Base-by-base conservation (phyloP, 2,797 vertebrate species). In the Adrianichthys oophorus region DNA sequence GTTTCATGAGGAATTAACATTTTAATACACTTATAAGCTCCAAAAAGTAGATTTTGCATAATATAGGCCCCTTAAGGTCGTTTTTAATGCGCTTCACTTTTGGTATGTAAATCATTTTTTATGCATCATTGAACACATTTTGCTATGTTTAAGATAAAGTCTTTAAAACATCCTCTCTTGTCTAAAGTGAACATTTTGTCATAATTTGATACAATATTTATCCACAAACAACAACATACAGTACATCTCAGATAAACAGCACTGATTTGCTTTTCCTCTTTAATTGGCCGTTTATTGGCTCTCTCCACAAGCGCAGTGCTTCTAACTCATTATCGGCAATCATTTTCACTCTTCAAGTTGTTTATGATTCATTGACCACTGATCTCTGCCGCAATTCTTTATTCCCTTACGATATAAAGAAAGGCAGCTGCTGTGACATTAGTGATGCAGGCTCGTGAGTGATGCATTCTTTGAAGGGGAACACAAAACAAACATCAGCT, bases 401-500 rank as follows among this genome's bases (percentile, higher is more conserved):
- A 61, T 68, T 68, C 56, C 52, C 63, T 43, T 43, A 37, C 78
- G 61, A 51, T 60, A 40, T 47, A 70, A 56, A 55, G 57, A 53
- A 68, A 74, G 56, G 43, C 56, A 68, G 57, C 67, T 62, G 40
- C 56, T 69, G 67, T 76, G 60, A 71, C 66, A 56, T 52, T 41
- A 78, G 64, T 80, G 76, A 74, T 68, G 65, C 66, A 52, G 70
- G 70, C 63, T 56, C 68, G 67, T 68, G 53, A 85, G 68, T 80
- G 65, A 74, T 78, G 76, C 78, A 78, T 83, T 64, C 59, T 65
- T 68, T 74, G 68, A 75, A 59, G 59, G 48, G 60, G 64, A 67
- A 79, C 84, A 87, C 87, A 71, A 89, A 89, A 87, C 86, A 85
- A 88, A 86, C 80, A 85, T 86, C 71, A 78, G 67, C 79, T 70